Conservation (phyloP, 2,888 invertebrate species). For the Synergus gifuensis region DNA sequence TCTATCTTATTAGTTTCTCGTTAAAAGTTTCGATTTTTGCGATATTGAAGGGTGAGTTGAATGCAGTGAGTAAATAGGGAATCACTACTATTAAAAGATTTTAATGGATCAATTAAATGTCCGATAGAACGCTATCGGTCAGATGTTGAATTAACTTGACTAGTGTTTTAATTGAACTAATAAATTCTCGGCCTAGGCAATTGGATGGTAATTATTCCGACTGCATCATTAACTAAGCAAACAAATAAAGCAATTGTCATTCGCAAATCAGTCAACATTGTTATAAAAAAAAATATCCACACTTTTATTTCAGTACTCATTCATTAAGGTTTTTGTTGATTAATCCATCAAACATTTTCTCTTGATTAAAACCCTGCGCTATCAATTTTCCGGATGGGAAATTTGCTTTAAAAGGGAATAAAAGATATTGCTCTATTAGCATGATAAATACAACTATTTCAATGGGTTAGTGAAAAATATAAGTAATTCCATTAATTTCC, state of each 20-base stretch:
- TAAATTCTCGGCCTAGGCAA: not conserved
- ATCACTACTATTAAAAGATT: not conserved
- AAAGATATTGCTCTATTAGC: not conserved
- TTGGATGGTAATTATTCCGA: not conserved
- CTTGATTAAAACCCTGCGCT: not conserved
- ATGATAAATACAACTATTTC: not conserved
- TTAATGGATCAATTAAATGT: not conserved
- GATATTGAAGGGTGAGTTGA: not conserved
- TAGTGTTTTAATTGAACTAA: not conserved
- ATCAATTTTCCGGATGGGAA: not conserved
- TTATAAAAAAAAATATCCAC: not conserved
- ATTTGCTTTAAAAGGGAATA: not conserved
- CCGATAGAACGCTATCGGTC: not conserved
- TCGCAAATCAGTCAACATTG: not conserved
- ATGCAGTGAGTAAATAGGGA: not conserved
- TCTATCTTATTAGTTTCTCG: not conserved
- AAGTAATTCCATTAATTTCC: not conserved
- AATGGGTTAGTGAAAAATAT: not conserved
- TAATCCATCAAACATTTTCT: not conserved
- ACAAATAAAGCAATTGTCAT: not conserved
- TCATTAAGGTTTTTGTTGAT: not conserved
- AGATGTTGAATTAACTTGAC: conserved; percentile 5
- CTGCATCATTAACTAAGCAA: not conserved
- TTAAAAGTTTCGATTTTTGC: not conserved
- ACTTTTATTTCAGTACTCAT: not conserved